These are phyloP conservation scores for Teleopsis dalmanni DNA, from an alignment of 1,140 invertebrate genomes.

Conservation along the genomic window DNA sequence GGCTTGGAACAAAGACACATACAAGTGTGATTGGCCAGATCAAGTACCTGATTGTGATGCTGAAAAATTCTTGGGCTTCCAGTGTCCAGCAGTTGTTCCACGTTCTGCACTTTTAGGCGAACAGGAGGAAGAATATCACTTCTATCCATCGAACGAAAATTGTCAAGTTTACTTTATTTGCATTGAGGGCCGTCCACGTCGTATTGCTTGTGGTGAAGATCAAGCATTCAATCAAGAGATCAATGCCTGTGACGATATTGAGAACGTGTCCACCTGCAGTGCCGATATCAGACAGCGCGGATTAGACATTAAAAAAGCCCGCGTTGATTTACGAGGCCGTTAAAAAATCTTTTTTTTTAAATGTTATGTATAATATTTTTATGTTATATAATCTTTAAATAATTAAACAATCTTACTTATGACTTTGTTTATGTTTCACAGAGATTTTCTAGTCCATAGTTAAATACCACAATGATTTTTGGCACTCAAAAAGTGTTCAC, in stretches of 20 bases:
- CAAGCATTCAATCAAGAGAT: constrained; percentile 72
- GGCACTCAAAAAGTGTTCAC: background rate
- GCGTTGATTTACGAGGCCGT: constrained; percentile 19
- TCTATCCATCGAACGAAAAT: constrained; percentile 51
- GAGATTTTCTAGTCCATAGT: constrained; percentile 12
- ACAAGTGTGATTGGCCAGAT: constrained; percentile 81
- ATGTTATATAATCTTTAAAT: no score
- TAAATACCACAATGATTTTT: background rate
- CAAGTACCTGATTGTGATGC: constrained; percentile 68
- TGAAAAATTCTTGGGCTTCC: constrained; percentile 64
- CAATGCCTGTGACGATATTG: constrained; percentile 64
- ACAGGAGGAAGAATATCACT: constrained; percentile 47
- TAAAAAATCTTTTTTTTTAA: no score
- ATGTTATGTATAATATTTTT: no score
- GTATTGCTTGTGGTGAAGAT: constrained; percentile 67
- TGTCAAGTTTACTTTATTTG: constrained; percentile 79
- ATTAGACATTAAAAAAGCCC: constrained; percentile 34
- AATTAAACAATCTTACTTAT: no score
- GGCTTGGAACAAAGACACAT: constrained; percentile 68
- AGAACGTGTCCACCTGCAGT: constrained; percentile 69
- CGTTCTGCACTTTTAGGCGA: constrained; percentile 41
- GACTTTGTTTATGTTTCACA: background rate
- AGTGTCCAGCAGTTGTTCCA: constrained; percentile 51
- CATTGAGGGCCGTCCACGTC: constrained; percentile 59
- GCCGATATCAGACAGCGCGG: constrained; percentile 26